Evolutionary conservation across 2,888 invertebrate genomes (phyloP).

Genomic region (Lymantria dispar): DNA sequence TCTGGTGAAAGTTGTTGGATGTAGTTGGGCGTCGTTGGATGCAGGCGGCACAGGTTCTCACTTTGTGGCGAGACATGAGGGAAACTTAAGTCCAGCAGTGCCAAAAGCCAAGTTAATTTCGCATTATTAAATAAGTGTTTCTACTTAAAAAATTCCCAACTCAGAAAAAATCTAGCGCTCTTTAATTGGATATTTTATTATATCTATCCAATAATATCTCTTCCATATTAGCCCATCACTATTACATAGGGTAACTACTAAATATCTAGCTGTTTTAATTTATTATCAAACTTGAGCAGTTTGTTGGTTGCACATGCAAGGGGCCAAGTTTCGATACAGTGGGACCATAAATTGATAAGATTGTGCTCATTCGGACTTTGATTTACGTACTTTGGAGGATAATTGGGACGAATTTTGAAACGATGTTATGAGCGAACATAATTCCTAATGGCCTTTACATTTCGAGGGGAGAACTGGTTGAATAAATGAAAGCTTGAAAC

Average conservation of each 20-base stretch:
- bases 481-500: no score
- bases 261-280: conserved; percentile 69
- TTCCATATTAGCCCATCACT: conserved; percentile 22
- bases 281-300: conserved; percentile 70
- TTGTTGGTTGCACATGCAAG: conserved; percentile 56
- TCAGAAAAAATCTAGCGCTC: no score
- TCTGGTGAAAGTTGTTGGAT: no score
- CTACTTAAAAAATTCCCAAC: no score
- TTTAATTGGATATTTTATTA: no score
- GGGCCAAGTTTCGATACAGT: conserved; percentile 68
- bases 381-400: conserved; percentile 43
- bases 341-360: conserved; percentile 78
- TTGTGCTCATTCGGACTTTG: conserved; percentile 41
- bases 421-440: not conserved
- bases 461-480: not conserved
- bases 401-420: conserved; percentile 38
- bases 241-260: conserved; percentile 36
- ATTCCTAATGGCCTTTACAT: not conserved
- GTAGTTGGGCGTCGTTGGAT: no score
- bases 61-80: no score
- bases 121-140: no score
- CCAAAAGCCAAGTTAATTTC: no score
- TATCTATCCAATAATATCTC: not conserved
- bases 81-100: no score
- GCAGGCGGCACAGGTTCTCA: no score